Evolutionary conservation across 2,113 vertebrate genomes (phyloP), one percentile per base, ranked within the genome.

Genomic region (Chaetorhynchus papuensis): DNA sequence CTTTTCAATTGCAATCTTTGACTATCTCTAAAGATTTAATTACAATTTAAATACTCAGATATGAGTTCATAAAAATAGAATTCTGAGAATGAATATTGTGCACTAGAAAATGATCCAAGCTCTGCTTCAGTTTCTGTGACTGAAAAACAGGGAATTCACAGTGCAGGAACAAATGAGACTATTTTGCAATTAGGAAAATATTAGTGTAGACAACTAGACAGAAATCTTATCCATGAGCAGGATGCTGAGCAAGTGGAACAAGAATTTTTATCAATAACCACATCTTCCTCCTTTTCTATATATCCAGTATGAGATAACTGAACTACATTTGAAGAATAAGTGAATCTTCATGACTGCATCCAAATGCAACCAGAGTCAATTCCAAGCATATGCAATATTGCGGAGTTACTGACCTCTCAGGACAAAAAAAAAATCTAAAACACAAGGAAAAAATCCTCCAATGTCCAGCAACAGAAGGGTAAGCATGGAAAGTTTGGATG

Each of bases 321-420:
- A 88, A 28, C 56, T 59, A 39, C 18, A 27, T 52, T 33, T 54
- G 11, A 22, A 81, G 41, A 77, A 83, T 52, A 31, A 64, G 4
- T 50, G 19, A 65, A 10, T 18, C 37, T 49, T 78, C 28, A 45
- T 13, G 5, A 54, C 30, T 35, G 11, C 30, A 72, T 45, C 35
- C 33, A 31, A 75, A 76, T 35, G 33, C 33, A 50, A 44, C 30
- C 27, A n/a, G 41, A 75, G 13, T 16, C 7, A 35, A 28, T 82
- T 85, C 28, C 0, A 0, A 83, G 39, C 13, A 49, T 0, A 0
- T 26, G 8, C 13, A 41, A 53, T 31, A 50, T 2, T 47, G 31
- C 13, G 52, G 33, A 90, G 42, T 37, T 61, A 39, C 41, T 57
- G 53, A 45, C 1, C 4, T 60, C 2, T 5, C 11, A 6, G 6